Evolutionary conservation across 2,797 vertebrate genomes (phyloP), one percentile per base, ranked within the genome.

Genomic region (Tarsius wallacei): DNA sequence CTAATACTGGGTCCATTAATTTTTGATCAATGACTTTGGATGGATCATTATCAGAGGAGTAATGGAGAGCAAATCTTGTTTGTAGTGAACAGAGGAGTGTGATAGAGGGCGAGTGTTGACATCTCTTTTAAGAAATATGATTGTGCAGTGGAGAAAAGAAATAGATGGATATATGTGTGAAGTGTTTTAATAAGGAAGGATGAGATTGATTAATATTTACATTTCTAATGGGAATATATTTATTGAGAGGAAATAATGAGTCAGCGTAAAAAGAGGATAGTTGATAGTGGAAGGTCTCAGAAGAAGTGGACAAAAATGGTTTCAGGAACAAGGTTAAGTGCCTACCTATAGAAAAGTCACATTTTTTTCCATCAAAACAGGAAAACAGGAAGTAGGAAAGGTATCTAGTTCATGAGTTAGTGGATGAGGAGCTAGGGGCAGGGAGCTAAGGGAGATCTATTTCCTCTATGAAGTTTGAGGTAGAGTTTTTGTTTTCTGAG

Each of bases 81-180:
- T 73, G 6, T 28, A 73, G 36, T 64, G 16, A 91, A 87, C 10
- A 70, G 42, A 70, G 31, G 51, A 47, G 12, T 33, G 5, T 26
- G 57, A 31, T 71, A 47, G 16, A 31, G 1, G 33, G 3, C 63
- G 59, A 70, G 5, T 11, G 12, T 33, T 73, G 55, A 49, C 63
- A 61, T 68, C 36, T 77, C 55, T 85, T 47, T 76, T 81, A 80
- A 82, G 73, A 64, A 86, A 42, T 57, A 26, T 13, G 26, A 77
- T 78, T 55, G 16, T 86, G n/a, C 78, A 83, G 11, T 87, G 24
- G 33, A 83, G 31, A 49, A 87, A 87, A 90, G 9, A 90, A 82
- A 68, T 17, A 74, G 16, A 59, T 59, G 17, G 36, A 7, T 12
- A 19, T 57, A 71, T 28, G 16, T 78, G 55, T 68, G 66, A 66